Evolutionary conservation across 2,888 invertebrate genomes (phyloP).

Genomic region (Herminia tarsipennalis): DNA sequence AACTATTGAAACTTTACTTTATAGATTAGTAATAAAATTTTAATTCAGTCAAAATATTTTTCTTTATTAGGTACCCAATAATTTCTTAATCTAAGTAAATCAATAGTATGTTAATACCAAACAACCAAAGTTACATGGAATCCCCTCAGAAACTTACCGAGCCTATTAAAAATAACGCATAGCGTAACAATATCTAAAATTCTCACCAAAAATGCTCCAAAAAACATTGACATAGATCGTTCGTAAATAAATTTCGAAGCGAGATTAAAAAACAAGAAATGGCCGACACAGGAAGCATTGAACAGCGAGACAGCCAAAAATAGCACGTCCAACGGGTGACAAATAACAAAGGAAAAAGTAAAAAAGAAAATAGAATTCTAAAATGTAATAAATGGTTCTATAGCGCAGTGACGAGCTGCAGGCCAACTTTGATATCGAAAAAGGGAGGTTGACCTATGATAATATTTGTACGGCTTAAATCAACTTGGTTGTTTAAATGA

Average conservation of each 20-base stretch:
- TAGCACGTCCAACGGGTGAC: slow-evolving; percentile 2
- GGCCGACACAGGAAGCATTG: not conserved
- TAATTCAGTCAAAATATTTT: too few species aligned
- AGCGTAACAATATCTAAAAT: not conserved
- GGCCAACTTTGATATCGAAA: not conserved
- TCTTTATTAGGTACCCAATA: too few species aligned
- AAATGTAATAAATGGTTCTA: not conserved
- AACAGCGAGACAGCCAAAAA: not conserved
- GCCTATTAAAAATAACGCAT: too few species aligned
- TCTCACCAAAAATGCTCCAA: not conserved
- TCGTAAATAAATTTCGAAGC: slow-evolving; percentile 1
- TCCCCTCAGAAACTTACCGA: too few species aligned
- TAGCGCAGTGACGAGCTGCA: not conserved
- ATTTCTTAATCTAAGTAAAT: too few species aligned
- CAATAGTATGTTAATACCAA: too few species aligned
- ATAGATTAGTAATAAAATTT: too few species aligned
- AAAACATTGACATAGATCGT: not conserved
- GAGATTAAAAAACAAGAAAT: slow-evolving; percentile 2
- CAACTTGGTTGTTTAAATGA: too few species aligned
- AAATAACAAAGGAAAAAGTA: not conserved
- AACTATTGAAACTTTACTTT: too few species aligned
- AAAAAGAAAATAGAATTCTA: not conserved
- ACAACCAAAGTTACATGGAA: too few species aligned
- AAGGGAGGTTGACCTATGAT: not conserved
- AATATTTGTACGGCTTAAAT: not conserved